These are phyloP conservation scores for Steinernema scapterisci DNA, from an alignment of 2,888 invertebrate genomes.

Conservation along the genomic window DNA sequence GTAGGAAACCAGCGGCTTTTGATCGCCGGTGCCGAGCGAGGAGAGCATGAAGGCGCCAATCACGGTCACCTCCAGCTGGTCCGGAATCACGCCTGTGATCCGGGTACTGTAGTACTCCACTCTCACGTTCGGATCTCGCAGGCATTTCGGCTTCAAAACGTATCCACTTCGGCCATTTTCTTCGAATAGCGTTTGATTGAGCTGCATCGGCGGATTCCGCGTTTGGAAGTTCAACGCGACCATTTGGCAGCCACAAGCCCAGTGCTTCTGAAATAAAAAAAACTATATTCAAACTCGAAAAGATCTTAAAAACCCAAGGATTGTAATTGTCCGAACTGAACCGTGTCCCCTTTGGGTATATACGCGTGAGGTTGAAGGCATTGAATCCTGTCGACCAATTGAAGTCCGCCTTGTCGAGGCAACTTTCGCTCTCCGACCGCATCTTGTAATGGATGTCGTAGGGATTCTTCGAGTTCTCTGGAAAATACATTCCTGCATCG, in stretches of 20 bases:
- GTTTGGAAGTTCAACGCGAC: slow-evolving; percentile 76
- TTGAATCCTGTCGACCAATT: slow-evolving; percentile 9
- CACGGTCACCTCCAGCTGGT: slow-evolving; percentile 13
- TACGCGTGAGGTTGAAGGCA: slow-evolving; percentile 1
- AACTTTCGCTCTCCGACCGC: slow-evolving; percentile 13
- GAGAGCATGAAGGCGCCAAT: slow-evolving; percentile 24
- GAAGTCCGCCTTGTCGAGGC: slow-evolving; percentile 7
- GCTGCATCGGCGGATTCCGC: slow-evolving; percentile 80
- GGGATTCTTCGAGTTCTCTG: slow-evolving; percentile 13
- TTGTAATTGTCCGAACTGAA: slow-evolving; percentile 19
- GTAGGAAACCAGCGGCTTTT: slow-evolving; percentile 29
- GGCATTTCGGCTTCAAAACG: slow-evolving; percentile 75
- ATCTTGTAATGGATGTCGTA: slow-evolving; percentile 25
- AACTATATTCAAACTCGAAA: too few species aligned
- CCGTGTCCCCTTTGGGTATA: slow-evolving; percentile 1
- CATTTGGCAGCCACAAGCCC: slow-evolving; percentile 90
- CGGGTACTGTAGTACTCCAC: background rate
- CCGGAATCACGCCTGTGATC: background rate
- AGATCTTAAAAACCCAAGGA: background rate
- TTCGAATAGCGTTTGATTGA: slow-evolving; percentile 90
- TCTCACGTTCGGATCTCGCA: background rate
- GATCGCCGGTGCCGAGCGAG: background rate
- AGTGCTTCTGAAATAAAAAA: slow-evolving; percentile 68
- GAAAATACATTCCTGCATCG: background rate
- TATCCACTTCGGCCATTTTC: slow-evolving; percentile 85